Evolutionary conservation across 1,140 invertebrate species (phyloP).

Genomic region (Drosophila eugracilis): DNA sequence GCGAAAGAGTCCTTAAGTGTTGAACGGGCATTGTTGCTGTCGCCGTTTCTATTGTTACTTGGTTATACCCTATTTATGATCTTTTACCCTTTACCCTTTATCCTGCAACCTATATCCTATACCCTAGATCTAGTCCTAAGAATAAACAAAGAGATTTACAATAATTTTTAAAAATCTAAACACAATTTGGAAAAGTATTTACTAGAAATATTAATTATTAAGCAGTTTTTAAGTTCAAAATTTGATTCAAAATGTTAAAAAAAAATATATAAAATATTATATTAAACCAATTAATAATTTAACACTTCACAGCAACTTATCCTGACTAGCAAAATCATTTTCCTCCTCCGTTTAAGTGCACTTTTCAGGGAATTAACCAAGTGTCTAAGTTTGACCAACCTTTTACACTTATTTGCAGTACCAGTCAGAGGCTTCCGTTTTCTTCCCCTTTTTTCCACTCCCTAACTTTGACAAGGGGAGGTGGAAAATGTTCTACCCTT

Average conservation of each 20-base stretch:
- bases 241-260: background rate
- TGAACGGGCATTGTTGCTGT: constrained; percentile 32
- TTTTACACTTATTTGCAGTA: constrained; percentile 38
- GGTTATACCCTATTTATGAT: constrained; percentile 19
- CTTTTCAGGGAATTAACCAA: constrained; percentile 4
- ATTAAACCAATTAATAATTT: background rate
- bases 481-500: constrained; percentile 21
- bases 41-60: constrained; percentile 35
- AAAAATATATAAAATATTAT: background rate
- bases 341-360: background rate
- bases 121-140: too few relatives aligned
- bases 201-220: too few relatives aligned
- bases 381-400: constrained; percentile 24
- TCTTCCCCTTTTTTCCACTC: constrained; percentile 10
- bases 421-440: constrained; percentile 27
- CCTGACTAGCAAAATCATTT: background rate
- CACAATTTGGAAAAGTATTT: too few relatives aligned
- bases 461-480: constrained; percentile 5
- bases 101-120: too few relatives aligned
- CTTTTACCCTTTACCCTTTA: too few relatives aligned
- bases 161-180: background rate
- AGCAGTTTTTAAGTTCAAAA: too few relatives aligned
- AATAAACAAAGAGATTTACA: background rate
- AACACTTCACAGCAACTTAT: background rate
- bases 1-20: constrained; percentile 28